Percentiles rank a stretch among this genome's conserved stretches.
These are phyloP conservation scores for Campylorhamphus procurvoides DNA, from an alignment of 2,113 vertebrate species.

Conservation along the genomic window DNA sequence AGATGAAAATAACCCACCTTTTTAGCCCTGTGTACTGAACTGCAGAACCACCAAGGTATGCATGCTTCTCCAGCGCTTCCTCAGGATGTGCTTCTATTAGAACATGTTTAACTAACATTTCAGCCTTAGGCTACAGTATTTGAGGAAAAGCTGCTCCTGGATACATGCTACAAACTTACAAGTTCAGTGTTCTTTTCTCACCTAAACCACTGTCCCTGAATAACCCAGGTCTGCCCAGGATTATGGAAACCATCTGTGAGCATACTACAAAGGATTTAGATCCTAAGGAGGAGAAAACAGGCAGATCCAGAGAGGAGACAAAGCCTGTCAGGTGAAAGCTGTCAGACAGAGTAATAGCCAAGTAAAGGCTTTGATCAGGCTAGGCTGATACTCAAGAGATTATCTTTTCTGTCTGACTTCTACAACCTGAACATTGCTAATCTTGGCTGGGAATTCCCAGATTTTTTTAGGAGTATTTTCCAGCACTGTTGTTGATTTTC, in stretches of 20 bases:
- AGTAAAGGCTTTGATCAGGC: neutral
- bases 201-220: neutral
- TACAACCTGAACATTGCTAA: neutral
- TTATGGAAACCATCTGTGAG: neutral
- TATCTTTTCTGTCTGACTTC: neutral
- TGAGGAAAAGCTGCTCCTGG: neutral
- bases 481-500: neutral
- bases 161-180: neutral
- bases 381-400: neutral
- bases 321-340: neutral
- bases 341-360: neutral
- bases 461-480: neutral
- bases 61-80: fast-evolving
- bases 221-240: neutral
- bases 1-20: neutral
- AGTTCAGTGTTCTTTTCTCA: neutral
- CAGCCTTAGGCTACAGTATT: neutral
- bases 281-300: neutral
- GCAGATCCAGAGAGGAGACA: neutral
- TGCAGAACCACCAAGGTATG: neutral
- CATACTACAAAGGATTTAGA: neutral
- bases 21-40: neutral
- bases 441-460: neutral
- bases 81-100: neutral
- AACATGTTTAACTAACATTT: neutral